Evolutionary conservation across 2,888 invertebrate species (phyloP), one percentile per base, ranked within the genome.

Genomic region (Pyrochroa serraticornis): DNA sequence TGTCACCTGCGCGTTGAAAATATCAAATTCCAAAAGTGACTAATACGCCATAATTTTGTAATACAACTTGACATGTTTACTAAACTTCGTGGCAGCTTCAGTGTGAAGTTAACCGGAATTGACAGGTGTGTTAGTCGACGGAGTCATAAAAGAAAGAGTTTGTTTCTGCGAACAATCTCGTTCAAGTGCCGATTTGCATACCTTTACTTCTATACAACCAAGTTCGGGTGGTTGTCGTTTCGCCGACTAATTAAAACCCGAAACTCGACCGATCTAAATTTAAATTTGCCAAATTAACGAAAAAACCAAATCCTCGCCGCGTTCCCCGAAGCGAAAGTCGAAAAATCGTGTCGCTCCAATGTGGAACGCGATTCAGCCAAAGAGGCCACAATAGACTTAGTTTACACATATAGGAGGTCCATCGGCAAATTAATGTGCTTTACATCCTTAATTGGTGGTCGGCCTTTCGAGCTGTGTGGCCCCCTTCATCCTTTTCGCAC

Each of bases 341-440:
- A 10, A 35, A 35, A 35, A 35, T n/a, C 36, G n/a, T 35, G n/a
- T 9, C 36, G 10, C n/a, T 10, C 36, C n/a, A 35, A 43, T 43
- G 33, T 31, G 33, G 43, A 32, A 43, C 32, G 32, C 33, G 33
- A 7, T 7, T 37, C 33, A 10, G 48, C 50, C 45, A 22, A 22
- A 13, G 42, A 42, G 47, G 42, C 52, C 50, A 52, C 62, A 57
- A 64, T 65, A 68, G 65, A 65, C 59, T 58, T 63, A 69, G 69
- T 73, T 74, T 73, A 74, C 73, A 75, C 67, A 68, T 64, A 51
- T 45, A 59, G 77, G 77, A 77, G 79, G 77, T 78, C 77, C 77
- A 74, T 70, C 73, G 74, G 76, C 77, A 79, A 79, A 79, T 79
- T 79, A 79, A 79, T 79, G 78, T 77, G 78, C 77, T 78, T 79